Evolutionary conservation across 2,888 invertebrate genomes (phyloP).

Genomic region (Protodeltote pygarga): DNA sequence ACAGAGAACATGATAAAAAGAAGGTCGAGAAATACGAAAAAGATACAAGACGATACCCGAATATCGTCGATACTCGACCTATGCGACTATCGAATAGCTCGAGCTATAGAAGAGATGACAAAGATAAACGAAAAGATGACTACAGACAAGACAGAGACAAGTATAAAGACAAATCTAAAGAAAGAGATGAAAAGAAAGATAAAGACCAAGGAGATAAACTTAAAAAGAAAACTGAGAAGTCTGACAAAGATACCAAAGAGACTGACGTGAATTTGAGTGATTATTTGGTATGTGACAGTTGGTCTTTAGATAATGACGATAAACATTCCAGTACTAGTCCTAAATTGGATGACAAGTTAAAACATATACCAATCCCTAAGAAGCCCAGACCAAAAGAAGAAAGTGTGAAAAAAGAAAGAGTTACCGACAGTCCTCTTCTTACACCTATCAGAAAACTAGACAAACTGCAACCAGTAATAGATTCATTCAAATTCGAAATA

Average conservation of each 20-base stretch:
- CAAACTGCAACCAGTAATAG: slow-evolving; percentile 76
- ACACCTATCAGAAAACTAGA: slow-evolving; percentile 56
- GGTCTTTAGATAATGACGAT: slow-evolving; percentile 81
- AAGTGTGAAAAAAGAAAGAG: slow-evolving; percentile 44
- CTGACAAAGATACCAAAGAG: slow-evolving; percentile 58
- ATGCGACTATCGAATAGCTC: too few relatives aligned
- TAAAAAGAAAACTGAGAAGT: slow-evolving; percentile 45
- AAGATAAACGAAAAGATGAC: slow-evolving; percentile 49
- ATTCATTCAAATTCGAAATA: slow-evolving; percentile 78
- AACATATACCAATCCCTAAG: slow-evolving; percentile 43
- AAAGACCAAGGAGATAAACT: slow-evolving; percentile 9
- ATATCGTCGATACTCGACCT: too few relatives aligned
- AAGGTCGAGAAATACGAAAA: slow-evolving; percentile 49
- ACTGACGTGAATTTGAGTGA: slow-evolving; percentile 76
- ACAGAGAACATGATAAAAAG: slow-evolving; percentile 37
- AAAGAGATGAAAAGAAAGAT: slow-evolving; percentile 14
- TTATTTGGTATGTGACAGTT: slow-evolving; percentile 81
- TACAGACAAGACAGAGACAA: slow-evolving; percentile 48
- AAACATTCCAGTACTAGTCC: slow-evolving; percentile 67
- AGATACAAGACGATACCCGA: slow-evolving; percentile 39
- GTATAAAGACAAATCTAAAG: slow-evolving; percentile 26
- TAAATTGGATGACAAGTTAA: slow-evolving; percentile 57
- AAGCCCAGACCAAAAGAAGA: slow-evolving; percentile 50
- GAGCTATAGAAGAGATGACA: slow-evolving; percentile 44
- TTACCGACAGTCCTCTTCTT: slow-evolving; percentile 40